Percentiles rank a stretch among this genome's conserved stretches.
These are phyloP conservation scores for Salticus scenicus DNA, from an alignment of 2,888 invertebrate genomes.

Conservation along the genomic window DNA sequence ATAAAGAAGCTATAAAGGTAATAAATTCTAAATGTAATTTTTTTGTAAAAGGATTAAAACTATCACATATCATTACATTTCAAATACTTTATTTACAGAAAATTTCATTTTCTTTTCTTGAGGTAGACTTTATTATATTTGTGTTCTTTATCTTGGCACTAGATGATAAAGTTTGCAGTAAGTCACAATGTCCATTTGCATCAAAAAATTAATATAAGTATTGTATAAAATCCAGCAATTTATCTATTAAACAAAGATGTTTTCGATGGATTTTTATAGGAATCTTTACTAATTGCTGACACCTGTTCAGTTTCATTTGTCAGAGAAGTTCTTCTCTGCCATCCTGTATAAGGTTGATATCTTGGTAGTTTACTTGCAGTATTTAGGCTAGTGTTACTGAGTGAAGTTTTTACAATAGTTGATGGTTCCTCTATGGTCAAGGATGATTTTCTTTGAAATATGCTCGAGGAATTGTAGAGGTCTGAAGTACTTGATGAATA, in stretches of 20 bases:
- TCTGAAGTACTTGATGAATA: conserved; percentile 59
- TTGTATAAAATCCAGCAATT: too few relatives aligned
- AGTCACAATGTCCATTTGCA: neutral
- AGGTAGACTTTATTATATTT: neutral
- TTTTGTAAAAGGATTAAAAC: too few relatives aligned
- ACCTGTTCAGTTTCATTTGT: conserved; percentile 47
- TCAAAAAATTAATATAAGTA: neutral
- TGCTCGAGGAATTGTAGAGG: conserved; percentile 31
- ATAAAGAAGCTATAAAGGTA: too few relatives aligned
- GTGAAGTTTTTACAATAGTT: conserved; percentile 29
- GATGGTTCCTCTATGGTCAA: conserved; percentile 37
- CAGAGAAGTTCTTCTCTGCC: conserved; percentile 40
- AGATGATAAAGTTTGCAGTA: neutral
- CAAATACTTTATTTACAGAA: too few relatives aligned
- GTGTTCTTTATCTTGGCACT: neutral
- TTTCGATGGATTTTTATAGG: conserved; percentile 25
- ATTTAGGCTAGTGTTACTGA: conserved; percentile 38
- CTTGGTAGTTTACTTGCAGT: conserved; percentile 41
- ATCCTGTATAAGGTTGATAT: conserved; percentile 43
- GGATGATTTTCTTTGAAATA: conserved; percentile 26
- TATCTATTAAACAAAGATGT: conserved; percentile 46
- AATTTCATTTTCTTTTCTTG: neutral
- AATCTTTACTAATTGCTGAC: conserved; percentile 29
- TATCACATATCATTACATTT: too few relatives aligned
- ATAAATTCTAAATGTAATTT: too few relatives aligned